Evolutionary conservation across 2,113 vertebrate species (phyloP), one percentile per base, ranked within the genome.

Genomic region (Sisor rabdophorus): DNA sequence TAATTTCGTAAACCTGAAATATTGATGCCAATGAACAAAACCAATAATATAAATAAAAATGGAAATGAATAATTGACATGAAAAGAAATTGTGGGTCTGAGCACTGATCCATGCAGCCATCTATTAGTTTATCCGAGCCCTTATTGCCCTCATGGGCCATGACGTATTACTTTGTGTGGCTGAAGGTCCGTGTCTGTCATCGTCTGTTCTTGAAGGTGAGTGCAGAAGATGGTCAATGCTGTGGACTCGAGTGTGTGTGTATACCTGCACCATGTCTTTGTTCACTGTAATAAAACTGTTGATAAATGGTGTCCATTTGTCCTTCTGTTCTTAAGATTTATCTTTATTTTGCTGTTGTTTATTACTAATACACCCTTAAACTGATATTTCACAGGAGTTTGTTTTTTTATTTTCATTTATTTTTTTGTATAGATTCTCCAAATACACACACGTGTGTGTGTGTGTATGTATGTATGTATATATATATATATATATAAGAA

Each of bases 261-360:
- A 71, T 80, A 59, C 79, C 82, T 80, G 80, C 82, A 87, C 81
- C 86, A 26, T 89, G 81, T 90, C 79, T 79, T 83, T 87, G 84
- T 86, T 81, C 86, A 84, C 86, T 89, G 88, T 91, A 82, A 84
- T 87, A 82, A 89, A 82, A 82, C 82, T 89, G 84, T 86, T 73
- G 77, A 86, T 83, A 85, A 87, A 87, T 87, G 79, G 86, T 86
- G 86, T 90, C 75, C 85, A 58, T 87, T 84, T 84, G 85, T 90
- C 81, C 83, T 81, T 91, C 90, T 88, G 85, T 89, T 89, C 85
- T 89, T 83, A 87, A 28, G 2, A 0, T 26, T 20, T 20, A 26
- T 47, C 36, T 28, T n/a, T 10, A 36, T 4, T 1, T 32, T 0
- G 2, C 16, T 9, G 2, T 22, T 30, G 3, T 16, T 20, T 2